Percentiles rank a stretch among this genome's conserved stretches.
Evolutionary conservation across 1,140 invertebrate genomes (phyloP).

Genomic region (Lasioglossum albipes): DNA sequence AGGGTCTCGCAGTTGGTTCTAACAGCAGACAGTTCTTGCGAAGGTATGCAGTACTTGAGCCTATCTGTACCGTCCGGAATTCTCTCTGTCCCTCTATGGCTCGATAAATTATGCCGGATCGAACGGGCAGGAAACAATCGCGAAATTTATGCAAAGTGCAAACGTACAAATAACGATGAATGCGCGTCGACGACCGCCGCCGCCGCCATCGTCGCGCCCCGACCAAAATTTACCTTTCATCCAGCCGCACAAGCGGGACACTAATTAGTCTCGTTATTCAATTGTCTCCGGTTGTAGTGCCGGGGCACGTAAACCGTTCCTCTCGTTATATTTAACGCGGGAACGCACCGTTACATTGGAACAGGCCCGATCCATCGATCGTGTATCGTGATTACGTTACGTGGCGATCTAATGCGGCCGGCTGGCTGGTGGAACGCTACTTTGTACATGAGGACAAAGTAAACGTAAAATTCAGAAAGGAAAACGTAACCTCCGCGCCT

Average conservation of each 20-base stretch:
- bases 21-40: too few species aligned
- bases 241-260: not conserved
- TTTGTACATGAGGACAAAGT: slow-evolving; percentile 28
- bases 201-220: not conserved
- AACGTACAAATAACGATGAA: slow-evolving; percentile 13
- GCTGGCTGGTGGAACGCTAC: not conserved
- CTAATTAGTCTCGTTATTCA: slow-evolving; percentile 34
- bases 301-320: slow-evolving; percentile 10
- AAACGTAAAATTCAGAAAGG: slow-evolving; percentile 19
- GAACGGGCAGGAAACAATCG: slow-evolving; percentile 8
- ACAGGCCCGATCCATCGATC: slow-evolving; percentile 1
- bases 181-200: not conserved
- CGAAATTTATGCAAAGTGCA: slow-evolving; percentile 28
- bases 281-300: slow-evolving; percentile 24
- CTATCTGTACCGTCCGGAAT: too few species aligned
- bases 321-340: slow-evolving; percentile 24
- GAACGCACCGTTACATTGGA: slow-evolving; percentile 16
- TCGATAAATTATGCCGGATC: not conserved
- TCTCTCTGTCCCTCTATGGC: too few species aligned
- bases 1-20: too few species aligned
- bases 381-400: slow-evolving; percentile 34
- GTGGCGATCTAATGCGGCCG: slow-evolving; percentile 12
- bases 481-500: too few species aligned
- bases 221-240: slow-evolving; percentile 35
- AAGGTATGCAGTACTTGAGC: too few species aligned